phyloP scores from a whole-genome alignment of 2,888 invertebrate genomes.

The Callinectes sapidus region DNA sequence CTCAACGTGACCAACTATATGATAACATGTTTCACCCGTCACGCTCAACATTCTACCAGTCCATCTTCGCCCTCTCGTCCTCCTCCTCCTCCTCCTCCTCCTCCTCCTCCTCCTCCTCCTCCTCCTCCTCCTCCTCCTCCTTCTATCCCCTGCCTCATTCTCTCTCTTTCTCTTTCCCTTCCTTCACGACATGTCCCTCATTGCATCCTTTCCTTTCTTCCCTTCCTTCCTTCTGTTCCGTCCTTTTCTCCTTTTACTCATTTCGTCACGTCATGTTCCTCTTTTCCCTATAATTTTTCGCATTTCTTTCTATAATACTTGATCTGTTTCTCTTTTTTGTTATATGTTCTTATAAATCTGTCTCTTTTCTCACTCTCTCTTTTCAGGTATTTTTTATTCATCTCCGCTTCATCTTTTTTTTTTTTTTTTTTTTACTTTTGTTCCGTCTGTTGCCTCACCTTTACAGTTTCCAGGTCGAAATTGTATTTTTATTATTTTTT shows the following conservation, averaged over 20 bases:
- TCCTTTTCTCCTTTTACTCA: not conserved
- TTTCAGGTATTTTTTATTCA: not conserved
- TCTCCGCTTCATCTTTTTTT: not conserved
- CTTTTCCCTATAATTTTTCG: not conserved
- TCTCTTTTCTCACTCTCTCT: not conserved
- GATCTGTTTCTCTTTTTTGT: not conserved
- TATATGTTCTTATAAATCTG: not conserved
- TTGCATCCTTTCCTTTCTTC: not conserved
- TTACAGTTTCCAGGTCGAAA: not conserved
- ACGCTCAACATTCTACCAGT: constrained; percentile 49
- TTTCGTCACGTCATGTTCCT: not conserved
- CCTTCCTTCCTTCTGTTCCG: not conserved
- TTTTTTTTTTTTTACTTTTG: not conserved
- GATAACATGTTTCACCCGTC: constrained; percentile 22
- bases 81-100: constrained; percentile 9
- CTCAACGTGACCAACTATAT: not conserved
- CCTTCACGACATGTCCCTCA: not conserved
- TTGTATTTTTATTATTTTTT: not conserved
- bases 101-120: not conserved
- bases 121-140: not conserved
- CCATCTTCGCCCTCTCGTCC: constrained; percentile 44
- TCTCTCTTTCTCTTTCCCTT: not conserved
- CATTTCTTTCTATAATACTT: not conserved
- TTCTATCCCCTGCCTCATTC: not conserved
- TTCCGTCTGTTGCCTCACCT: not conserved